Percentiles rank a stretch among this genome's conserved stretches.
Evolutionary conservation across 2,113 vertebrate species (phyloP).

Genomic region (Alces alces): DNA sequence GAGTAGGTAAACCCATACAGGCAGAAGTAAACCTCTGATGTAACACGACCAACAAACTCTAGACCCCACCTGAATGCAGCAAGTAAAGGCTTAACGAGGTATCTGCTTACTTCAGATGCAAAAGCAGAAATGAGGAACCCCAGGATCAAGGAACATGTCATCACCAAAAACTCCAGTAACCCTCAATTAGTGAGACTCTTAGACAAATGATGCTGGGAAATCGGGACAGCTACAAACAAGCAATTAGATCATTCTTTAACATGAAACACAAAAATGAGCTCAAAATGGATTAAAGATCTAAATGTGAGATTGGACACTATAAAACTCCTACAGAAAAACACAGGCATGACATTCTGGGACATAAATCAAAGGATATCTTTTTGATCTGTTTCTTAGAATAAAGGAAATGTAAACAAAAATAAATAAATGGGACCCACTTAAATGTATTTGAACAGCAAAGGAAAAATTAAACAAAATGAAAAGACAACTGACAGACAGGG

Average conservation of each 20-base stretch:
- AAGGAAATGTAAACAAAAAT: background rate
- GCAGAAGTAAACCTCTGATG: background rate
- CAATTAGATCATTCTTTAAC: background rate
- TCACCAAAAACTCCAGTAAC: background rate
- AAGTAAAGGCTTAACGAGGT: background rate
- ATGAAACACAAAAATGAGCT: background rate
- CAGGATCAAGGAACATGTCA: background rate
- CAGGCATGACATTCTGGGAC: background rate
- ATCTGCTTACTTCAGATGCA: background rate
- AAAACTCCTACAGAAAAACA: background rate
- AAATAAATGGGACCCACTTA: background rate
- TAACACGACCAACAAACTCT: no score
- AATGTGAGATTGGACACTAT: background rate
- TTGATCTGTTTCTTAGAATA: background rate
- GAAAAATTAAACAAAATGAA: background rate
- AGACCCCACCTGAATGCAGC: background rate
- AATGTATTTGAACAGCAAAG: background rate
- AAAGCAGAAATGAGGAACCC: background rate
- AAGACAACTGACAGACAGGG: background rate
- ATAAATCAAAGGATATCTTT: background rate
- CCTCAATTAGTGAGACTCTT: background rate
- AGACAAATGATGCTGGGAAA: background rate
- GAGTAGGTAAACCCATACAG: background rate
- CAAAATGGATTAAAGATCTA: background rate
- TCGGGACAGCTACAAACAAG: fast-evolving